Conservation (phyloP, 2,113 vertebrate genomes). For the Chloropsis hardwickii region DNA sequence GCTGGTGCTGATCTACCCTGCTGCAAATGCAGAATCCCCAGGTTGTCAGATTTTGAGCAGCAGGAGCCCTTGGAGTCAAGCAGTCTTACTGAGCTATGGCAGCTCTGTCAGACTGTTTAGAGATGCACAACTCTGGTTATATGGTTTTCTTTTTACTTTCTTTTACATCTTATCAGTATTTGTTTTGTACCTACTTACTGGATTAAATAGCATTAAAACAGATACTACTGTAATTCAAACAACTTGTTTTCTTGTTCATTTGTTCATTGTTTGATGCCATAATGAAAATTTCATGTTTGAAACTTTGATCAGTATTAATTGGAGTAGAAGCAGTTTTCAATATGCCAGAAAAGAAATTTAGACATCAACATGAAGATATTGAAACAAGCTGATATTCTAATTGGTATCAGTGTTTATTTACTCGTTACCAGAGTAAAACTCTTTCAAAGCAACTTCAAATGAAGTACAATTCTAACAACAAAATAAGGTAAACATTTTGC, state of each 20-base stretch:
- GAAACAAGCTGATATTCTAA: background rate
- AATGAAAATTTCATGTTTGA: constrained; percentile 6
- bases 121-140: background rate
- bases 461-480: background rate
- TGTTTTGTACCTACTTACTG: background rate
- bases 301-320: constrained; percentile 35
- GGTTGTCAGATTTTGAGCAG: background rate
- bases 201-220: background rate
- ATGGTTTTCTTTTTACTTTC: background rate
- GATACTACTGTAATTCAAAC: background rate
- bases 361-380: background rate
- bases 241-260: background rate
- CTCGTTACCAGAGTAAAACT: background rate
- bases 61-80: background rate
- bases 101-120: background rate
- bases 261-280: background rate
- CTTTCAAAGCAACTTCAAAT: background rate
- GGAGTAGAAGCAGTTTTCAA: background rate
- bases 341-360: background rate
- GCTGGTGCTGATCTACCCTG: background rate
- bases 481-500: background rate
- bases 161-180: background rate
- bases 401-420: constrained; percentile 1
- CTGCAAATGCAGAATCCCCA: background rate
- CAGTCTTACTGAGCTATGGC: background rate